A percentile compares a stretch with the other conserved stretches of the same genome.
These are phyloP conservation scores for Proctacanthus coquilletti DNA, from an alignment of 1,140 invertebrate species.

Conservation along the genomic window DNA sequence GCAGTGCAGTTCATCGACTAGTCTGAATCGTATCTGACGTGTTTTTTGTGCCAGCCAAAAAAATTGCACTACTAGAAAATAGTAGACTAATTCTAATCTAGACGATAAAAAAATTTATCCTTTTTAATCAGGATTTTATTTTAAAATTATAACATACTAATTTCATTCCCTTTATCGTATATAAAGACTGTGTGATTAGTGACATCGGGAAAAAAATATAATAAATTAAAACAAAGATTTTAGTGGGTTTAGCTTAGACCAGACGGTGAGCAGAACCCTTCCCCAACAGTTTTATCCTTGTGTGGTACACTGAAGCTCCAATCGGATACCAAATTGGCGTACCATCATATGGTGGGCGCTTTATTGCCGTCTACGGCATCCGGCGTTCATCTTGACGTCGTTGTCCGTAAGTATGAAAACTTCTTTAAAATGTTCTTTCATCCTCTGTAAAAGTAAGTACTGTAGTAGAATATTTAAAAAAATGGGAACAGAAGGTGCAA, in stretches of 20 bases:
- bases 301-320: neutral
- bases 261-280: neutral
- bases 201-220: neutral
- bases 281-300: neutral
- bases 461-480: conserved; percentile 6
- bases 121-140: too few relatives aligned
- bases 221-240: neutral
- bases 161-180: neutral
- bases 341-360: conserved; percentile 12
- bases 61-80: too few relatives aligned
- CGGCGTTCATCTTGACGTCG: too few relatives aligned
- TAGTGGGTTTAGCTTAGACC: neutral
- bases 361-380: conserved; percentile 8
- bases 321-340: neutral
- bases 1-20: too few relatives aligned
- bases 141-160: too few relatives aligned
- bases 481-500: neutral
- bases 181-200: neutral
- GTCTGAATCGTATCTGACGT: too few relatives aligned
- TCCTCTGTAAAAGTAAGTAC: conserved; percentile 7
- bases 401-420: neutral
- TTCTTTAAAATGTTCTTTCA: neutral
- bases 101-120: too few relatives aligned
- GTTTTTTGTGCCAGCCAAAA: too few relatives aligned
- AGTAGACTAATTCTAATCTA: too few relatives aligned